Percentiles rank a stretch among this genome's conserved stretches.
Conservation (phyloP, 2,888 invertebrate genomes). For the Ectemnius cavifrons region DNA sequence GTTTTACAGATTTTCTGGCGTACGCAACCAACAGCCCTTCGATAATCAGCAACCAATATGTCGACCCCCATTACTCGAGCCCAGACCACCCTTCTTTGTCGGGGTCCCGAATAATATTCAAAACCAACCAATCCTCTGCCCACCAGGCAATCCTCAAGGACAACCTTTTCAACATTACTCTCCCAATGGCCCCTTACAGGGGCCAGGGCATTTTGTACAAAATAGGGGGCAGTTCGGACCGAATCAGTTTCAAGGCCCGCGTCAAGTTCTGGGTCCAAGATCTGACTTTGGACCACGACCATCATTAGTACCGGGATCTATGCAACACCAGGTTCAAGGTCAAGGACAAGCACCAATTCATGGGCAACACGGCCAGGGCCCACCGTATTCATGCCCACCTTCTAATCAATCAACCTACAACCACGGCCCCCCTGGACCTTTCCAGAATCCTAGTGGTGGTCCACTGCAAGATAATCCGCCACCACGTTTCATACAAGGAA, state of each 20-base stretch:
- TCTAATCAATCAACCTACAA: conserved; percentile 62
- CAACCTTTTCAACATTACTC: conserved; percentile 65
- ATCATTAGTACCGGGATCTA: conserved; percentile 32
- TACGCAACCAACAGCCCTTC: conserved; percentile 46
- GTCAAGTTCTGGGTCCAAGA: conserved; percentile 45
- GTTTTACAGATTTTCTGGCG: conserved; percentile 48
- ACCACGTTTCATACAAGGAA: conserved; percentile 50
- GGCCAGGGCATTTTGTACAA: conserved; percentile 67
- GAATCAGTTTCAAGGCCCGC: conserved; percentile 66
- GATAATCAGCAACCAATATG: conserved; percentile 59
- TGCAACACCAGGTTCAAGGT: conserved; percentile 14
- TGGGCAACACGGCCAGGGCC: conserved; percentile 30
- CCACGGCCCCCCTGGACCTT: conserved; percentile 56
- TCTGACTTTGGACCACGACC: conserved; percentile 67
- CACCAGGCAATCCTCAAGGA: conserved; percentile 57
- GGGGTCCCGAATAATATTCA: conserved; percentile 60
- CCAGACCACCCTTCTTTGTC: conserved; percentile 64
- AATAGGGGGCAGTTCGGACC: conserved; percentile 62
- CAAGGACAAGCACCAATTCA: neutral
- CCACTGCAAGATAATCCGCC: conserved; percentile 59
- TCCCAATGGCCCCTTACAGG: conserved; percentile 60
- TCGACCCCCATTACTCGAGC: conserved; percentile 68
- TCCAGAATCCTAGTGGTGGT: conserved; percentile 47
- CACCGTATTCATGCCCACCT: conserved; percentile 61
- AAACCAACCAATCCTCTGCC: conserved; percentile 66